phyloP scores from a whole-genome alignment of 2,888 invertebrate species.

The Ochropleura leucogaster region DNA sequence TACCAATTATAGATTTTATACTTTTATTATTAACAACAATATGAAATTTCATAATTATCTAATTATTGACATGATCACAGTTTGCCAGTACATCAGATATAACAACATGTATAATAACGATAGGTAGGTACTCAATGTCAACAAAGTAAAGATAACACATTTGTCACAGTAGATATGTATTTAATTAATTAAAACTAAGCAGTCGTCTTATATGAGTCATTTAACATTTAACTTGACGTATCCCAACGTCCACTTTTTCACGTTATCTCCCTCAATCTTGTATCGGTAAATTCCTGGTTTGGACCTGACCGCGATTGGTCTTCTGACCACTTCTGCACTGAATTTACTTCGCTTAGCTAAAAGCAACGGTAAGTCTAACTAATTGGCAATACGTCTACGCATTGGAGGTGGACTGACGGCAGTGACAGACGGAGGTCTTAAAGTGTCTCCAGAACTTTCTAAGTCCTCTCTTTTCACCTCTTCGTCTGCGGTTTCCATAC shows the following conservation, averaged over 20 bases:
- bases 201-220: slow-evolving; percentile 42
- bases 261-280: slow-evolving; percentile 31
- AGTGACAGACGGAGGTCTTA: slow-evolving; percentile 76
- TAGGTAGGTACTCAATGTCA: slow-evolving; percentile 35
- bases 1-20: slow-evolving; percentile 8
- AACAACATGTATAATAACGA: slow-evolving; percentile 31
- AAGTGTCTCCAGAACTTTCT: slow-evolving; percentile 62
- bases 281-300: slow-evolving; percentile 27
- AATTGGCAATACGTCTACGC: slow-evolving; percentile 72
- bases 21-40: slow-evolving; percentile 47
- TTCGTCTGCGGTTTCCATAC: slow-evolving; percentile 53
- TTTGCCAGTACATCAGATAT: slow-evolving; percentile 30
- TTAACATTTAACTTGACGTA: slow-evolving; percentile 35
- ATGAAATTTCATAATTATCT: slow-evolving; percentile 15
- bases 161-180: slow-evolving; percentile 29
- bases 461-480: slow-evolving; percentile 28
- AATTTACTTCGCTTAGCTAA: slow-evolving; percentile 50
- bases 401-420: slow-evolving; percentile 81
- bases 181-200: slow-evolving; percentile 45
- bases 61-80: slow-evolving; percentile 52
- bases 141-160: slow-evolving; percentile 30
- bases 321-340: background rate
- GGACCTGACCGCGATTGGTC: slow-evolving; percentile 15
- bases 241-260: slow-evolving; percentile 32
- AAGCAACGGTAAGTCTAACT: slow-evolving; percentile 57